Evolutionary conservation across 1,140 invertebrate genomes (phyloP).

Genomic region (Anoplophora glabripennis): DNA sequence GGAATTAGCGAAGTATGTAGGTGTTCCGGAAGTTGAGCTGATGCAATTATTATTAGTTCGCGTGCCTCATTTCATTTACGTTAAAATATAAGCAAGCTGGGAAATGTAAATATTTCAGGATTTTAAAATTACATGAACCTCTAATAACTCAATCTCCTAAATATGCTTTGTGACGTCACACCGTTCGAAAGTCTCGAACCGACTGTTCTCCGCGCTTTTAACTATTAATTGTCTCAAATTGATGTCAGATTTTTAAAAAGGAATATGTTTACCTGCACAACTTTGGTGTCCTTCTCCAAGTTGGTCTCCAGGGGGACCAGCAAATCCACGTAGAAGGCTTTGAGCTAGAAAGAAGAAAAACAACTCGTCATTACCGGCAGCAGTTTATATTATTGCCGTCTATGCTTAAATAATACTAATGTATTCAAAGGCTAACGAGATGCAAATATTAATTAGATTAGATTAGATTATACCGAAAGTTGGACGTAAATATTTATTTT

Average conservation of each 20-base stretch:
- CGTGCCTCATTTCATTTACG: no score
- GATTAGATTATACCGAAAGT: slow-evolving; percentile 19
- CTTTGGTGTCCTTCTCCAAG: slow-evolving; percentile 90
- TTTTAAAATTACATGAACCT: no score
- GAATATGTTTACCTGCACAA: slow-evolving; percentile 70
- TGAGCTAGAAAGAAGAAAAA: slow-evolving; percentile 65
- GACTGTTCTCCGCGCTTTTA: no score
- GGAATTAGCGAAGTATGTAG: slow-evolving; percentile 2
- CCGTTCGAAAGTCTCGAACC: no score
- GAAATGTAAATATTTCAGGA: no score
- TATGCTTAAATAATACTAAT: slow-evolving; percentile 13
- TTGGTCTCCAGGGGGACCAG: slow-evolving; percentile 88
- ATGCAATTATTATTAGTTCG: no score
- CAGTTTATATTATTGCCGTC: background rate
- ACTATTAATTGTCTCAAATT: background rate
- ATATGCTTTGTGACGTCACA: no score
- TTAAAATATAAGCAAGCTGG: no score
- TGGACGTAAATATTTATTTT: background rate
- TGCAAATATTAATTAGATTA: slow-evolving; percentile 29
- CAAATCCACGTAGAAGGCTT: slow-evolving; percentile 91
- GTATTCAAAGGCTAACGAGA: slow-evolving; percentile 18
- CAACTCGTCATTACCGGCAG: background rate
- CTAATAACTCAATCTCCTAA: no score
- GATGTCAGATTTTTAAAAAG: background rate
- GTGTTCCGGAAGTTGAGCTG: background rate